Conservation (phyloP, 2,113 vertebrate species). For the Psittacula cyanocephala region DNA sequence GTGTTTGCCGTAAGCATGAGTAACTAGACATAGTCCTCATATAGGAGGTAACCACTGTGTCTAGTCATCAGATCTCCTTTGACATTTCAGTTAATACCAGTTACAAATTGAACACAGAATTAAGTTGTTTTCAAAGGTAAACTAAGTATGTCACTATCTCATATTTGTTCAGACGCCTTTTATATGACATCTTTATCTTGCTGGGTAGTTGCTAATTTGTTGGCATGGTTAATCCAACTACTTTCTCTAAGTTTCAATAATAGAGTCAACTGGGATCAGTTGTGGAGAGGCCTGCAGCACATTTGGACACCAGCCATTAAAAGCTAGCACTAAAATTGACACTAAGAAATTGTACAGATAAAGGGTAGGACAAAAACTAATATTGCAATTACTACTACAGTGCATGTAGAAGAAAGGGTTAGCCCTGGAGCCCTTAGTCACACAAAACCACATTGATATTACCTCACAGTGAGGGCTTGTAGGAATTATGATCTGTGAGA, state of each 20-base stretch:
- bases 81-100: background rate
- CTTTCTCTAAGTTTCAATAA: background rate
- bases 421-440: background rate
- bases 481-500: background rate
- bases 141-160: background rate
- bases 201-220: background rate
- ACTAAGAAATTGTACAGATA: background rate
- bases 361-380: background rate
- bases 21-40: background rate
- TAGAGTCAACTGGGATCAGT: background rate
- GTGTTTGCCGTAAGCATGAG: background rate
- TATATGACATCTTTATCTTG: background rate
- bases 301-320: background rate
- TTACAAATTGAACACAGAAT: background rate
- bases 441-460: background rate
- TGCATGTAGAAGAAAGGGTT: background rate
- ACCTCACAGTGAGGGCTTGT: background rate
- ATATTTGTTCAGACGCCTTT: background rate
- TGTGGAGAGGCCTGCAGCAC: background rate
- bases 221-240: background rate
- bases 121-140: background rate
- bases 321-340: background rate
- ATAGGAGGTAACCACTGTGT: background rate
- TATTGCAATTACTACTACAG: background rate
- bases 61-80: background rate